Percentiles rank a stretch among this genome's conserved stretches.
These are phyloP conservation scores for Heliconius aoede DNA, from an alignment of 2,888 invertebrate genomes.

Conservation along the genomic window DNA sequence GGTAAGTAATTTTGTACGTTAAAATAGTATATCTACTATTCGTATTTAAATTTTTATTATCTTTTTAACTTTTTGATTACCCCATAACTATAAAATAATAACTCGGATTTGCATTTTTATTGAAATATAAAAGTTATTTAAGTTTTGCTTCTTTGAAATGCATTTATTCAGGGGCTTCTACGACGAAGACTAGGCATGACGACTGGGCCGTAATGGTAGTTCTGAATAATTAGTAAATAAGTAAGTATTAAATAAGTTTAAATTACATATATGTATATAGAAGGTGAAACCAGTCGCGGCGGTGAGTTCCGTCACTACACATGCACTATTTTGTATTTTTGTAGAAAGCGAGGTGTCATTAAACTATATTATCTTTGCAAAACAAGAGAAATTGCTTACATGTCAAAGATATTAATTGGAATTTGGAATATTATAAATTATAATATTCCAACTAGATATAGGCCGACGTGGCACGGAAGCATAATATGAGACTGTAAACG, in stretches of 20 bases:
- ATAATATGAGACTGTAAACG: too few species aligned
- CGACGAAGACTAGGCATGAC: not conserved
- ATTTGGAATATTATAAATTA: too few species aligned
- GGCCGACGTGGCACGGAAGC: too few species aligned
- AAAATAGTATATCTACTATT: not conserved
- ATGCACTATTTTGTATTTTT: not conserved
- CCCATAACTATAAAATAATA: conserved; percentile 8
- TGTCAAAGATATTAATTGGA: too few species aligned
- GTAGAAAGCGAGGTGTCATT: not conserved
- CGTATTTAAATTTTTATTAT: conserved; percentile 16
- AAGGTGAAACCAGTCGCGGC: not conserved
- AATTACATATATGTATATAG: not conserved
- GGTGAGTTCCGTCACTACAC: too few species aligned
- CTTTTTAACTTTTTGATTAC: conserved; percentile 5
- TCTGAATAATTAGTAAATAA: too few species aligned
- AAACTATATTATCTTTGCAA: not conserved
- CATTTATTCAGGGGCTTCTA: not conserved
- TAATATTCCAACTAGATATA: too few species aligned
- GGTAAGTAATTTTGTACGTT: not conserved
- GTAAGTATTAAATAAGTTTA: too few species aligned
- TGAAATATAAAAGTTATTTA: conserved; percentile 14
- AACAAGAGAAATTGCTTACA: too few species aligned
- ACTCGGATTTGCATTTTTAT: conserved; percentile 14
- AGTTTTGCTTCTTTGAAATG: conserved; percentile 12
- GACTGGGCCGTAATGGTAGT: not conserved